Conservation (phyloP, 2,797 vertebrate species). For the Corythornis leucogaster region DNA sequence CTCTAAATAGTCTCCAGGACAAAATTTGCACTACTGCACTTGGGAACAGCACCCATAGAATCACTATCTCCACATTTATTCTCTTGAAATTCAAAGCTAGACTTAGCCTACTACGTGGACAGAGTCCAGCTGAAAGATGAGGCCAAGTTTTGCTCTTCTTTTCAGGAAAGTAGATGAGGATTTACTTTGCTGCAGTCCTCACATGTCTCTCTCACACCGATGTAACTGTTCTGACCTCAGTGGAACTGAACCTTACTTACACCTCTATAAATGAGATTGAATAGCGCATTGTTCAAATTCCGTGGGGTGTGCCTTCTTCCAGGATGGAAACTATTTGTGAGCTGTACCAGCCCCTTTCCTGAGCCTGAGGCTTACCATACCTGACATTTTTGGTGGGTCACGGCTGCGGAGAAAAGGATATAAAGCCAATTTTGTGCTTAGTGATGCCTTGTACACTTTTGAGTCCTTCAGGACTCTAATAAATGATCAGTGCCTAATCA, state of each 20-base stretch:
- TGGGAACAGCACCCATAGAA: slow-evolving; percentile 5
- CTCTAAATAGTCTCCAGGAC: not conserved
- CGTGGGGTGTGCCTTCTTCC: slow-evolving; percentile 34
- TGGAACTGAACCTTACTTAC: slow-evolving; percentile 63
- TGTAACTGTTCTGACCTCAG: slow-evolving; percentile 53
- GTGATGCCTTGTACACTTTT: not conserved
- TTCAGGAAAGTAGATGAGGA: not conserved
- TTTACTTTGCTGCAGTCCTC: not conserved
- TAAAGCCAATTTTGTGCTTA: slow-evolving; percentile 10
- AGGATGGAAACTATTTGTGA: slow-evolving; percentile 65
- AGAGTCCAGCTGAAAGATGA: not conserved
- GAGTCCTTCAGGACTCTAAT: not conserved
- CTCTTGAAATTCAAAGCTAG: slow-evolving; percentile 2
- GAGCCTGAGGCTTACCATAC: slow-evolving; percentile 22
- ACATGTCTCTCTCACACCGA: not conserved
- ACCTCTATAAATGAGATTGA: slow-evolving; percentile 60
- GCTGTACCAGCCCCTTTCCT: slow-evolving; percentile 42
- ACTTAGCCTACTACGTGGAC: not conserved
- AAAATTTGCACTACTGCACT: slow-evolving; percentile 15
- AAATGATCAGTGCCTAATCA: not conserved
- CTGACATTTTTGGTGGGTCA: slow-evolving; percentile 64
- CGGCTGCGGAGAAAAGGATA: slow-evolving; percentile 14
- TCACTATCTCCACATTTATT: not conserved
- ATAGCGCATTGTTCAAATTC: slow-evolving; percentile 36
- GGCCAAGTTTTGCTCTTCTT: not conserved